phyloP scores from a whole-genome alignment of 2,888 invertebrate species.

The Sarcophaga rosellei region DNA sequence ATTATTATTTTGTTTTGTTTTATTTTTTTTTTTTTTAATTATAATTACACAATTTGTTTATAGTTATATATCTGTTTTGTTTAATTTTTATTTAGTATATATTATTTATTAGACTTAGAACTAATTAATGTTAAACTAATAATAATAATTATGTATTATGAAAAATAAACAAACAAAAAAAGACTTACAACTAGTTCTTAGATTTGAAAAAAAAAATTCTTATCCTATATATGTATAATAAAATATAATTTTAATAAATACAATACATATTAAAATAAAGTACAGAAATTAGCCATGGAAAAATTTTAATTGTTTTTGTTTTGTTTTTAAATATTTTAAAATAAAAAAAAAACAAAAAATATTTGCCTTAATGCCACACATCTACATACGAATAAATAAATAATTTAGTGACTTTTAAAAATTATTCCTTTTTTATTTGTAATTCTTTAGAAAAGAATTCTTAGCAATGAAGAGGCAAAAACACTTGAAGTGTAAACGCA shows the following conservation, averaged over 20 bases:
- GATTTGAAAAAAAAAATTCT: constrained; percentile 11
- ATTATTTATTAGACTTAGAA: constrained; percentile 45
- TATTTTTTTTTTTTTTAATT: constrained; percentile 68
- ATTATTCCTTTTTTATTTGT: too few relatives aligned
- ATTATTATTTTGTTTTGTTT: constrained; percentile 49
- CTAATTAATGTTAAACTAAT: constrained; percentile 61
- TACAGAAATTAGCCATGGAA: too few relatives aligned
- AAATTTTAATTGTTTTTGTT: too few relatives aligned
- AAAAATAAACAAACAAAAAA: constrained; percentile 34
- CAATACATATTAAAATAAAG: constrained; percentile 11
- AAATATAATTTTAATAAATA: constrained; percentile 19
- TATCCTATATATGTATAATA: not conserved
- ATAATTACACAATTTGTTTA: constrained; percentile 47
- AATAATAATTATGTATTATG: constrained; percentile 30
- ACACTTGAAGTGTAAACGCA: too few relatives aligned
- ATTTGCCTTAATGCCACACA: too few relatives aligned
- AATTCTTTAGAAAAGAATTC: too few relatives aligned
- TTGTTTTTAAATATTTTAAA: too few relatives aligned
- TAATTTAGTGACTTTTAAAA: too few relatives aligned
- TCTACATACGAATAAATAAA: too few relatives aligned
- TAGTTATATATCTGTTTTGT: too few relatives aligned
- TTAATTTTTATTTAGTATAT: constrained; percentile 38
- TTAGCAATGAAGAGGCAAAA: too few relatives aligned
- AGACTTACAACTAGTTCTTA: constrained; percentile 14
- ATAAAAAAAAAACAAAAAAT: too few relatives aligned